These are phyloP conservation scores for Oreamnos americanus DNA, from an alignment of 2,113 vertebrate genomes.

Conservation along the genomic window DNA sequence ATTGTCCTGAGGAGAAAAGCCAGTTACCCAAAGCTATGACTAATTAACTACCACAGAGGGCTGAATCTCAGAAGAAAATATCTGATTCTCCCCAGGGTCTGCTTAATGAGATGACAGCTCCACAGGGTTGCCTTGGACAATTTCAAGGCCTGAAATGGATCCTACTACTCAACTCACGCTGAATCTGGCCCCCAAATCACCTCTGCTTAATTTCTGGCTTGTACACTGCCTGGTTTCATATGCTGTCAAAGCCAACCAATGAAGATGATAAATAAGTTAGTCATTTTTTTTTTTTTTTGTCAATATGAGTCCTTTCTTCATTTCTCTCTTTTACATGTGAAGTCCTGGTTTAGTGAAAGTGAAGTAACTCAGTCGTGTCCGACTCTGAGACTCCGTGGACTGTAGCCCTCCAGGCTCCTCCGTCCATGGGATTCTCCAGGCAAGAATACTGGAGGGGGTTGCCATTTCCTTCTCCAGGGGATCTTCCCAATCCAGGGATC, in stretches of 20 bases:
- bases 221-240: background rate
- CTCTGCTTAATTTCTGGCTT: background rate
- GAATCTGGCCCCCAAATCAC: background rate
- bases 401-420: too few relatives aligned
- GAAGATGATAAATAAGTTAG: background rate
- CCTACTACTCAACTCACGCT: background rate
- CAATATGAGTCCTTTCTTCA: background rate
- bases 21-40: background rate
- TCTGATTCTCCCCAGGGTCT: background rate
- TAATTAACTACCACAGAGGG: constrained; percentile 33
- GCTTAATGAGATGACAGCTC: background rate
- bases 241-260: background rate
- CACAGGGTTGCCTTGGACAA: background rate
- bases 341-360: background rate
- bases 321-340: constrained; percentile 6
- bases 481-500: too few relatives aligned
- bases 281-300: background rate
- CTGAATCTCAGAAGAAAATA: constrained; percentile 13
- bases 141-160: background rate
- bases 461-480: too few relatives aligned
- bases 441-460: too few relatives aligned
- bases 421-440: too few relatives aligned
- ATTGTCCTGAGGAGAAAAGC: constrained; percentile 21
- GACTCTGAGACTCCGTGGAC: too few relatives aligned
- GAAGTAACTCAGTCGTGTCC: too few relatives aligned